phyloP scores from a whole-genome alignment of 2,797 vertebrate genomes.

The Rhinoraja longicauda region DNA sequence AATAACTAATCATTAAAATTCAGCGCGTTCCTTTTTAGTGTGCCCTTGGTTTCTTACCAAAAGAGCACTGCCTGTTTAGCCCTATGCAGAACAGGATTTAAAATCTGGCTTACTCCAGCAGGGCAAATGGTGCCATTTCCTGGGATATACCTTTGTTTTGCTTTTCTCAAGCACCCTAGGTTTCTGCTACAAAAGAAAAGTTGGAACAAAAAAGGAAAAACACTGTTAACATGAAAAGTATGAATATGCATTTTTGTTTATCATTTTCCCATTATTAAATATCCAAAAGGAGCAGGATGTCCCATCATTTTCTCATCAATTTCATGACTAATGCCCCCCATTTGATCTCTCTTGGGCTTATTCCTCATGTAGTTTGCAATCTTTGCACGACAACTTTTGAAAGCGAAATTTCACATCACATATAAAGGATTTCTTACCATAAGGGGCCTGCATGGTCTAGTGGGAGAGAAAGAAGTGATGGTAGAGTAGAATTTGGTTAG shows the following conservation, averaged over 20 bases:
- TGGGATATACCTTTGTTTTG: neutral
- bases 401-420: neutral
- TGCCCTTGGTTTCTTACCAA: slow-evolving; percentile 72
- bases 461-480: too few species aligned
- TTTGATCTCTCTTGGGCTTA: too few species aligned
- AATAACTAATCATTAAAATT: slow-evolving; percentile 98
- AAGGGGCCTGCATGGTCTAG: neutral
- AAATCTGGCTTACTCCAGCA: slow-evolving; percentile 63
- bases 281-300: neutral
- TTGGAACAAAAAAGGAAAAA: neutral
- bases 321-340: neutral
- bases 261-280: neutral
- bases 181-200: neutral
- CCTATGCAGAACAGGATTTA: slow-evolving; percentile 65
- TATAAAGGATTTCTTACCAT: neutral
- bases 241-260: neutral
- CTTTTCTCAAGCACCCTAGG: neutral
- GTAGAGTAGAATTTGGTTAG: too few species aligned
- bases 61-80: slow-evolving; percentile 63
- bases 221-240: neutral
- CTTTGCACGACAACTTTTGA: neutral
- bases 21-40: slow-evolving; percentile 70
- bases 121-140: slow-evolving; percentile 41
- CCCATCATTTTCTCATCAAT: neutral
- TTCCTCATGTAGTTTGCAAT: neutral